phyloP scores from a whole-genome alignment of 2,797 vertebrate genomes.

The Ctenosaura bakeri region DNA sequence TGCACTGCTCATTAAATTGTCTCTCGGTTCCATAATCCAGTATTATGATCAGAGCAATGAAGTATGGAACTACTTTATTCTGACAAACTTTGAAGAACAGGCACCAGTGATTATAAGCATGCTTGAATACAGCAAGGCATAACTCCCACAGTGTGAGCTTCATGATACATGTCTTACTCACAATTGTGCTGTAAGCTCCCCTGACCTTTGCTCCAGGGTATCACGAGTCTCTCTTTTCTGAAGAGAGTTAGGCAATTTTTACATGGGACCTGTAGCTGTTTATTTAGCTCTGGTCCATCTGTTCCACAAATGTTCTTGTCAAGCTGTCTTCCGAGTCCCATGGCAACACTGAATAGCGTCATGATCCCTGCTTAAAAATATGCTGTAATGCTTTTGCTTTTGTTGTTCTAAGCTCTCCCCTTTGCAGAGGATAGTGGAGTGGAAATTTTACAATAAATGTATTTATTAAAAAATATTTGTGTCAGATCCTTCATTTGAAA shows the following conservation, averaged over 20 bases:
- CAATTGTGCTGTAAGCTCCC: constrained; percentile 33
- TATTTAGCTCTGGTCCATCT: constrained; percentile 78
- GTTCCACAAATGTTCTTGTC: constrained; percentile 74
- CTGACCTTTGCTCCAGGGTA: constrained; percentile 25
- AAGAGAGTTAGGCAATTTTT: constrained; percentile 64
- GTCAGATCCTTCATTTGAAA: not conserved
- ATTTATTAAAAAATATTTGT: not conserved
- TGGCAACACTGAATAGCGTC: constrained; percentile 76
- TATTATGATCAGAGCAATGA: not conserved
- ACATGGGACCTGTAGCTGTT: constrained; percentile 73
- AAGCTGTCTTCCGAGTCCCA: constrained; percentile 72
- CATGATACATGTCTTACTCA: constrained; percentile 19
- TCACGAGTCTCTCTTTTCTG: constrained; percentile 50
- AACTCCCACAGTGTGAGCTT: constrained; percentile 43
- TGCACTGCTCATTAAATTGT: too few relatives aligned
- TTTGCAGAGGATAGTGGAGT: not conserved
- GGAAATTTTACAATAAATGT: not conserved
- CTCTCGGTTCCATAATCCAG: not conserved
- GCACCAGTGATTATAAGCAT: constrained; percentile 4
- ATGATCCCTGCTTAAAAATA: constrained; percentile 53
- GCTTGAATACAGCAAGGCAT: constrained; percentile 26
- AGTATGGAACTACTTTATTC: not conserved
- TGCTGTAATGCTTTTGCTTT: not conserved
- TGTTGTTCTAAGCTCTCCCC: not conserved
- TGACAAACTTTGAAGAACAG: not conserved